phyloP scores from a whole-genome alignment of 64 coral and sea anemone species.

The Montipora foliosa region DNA sequence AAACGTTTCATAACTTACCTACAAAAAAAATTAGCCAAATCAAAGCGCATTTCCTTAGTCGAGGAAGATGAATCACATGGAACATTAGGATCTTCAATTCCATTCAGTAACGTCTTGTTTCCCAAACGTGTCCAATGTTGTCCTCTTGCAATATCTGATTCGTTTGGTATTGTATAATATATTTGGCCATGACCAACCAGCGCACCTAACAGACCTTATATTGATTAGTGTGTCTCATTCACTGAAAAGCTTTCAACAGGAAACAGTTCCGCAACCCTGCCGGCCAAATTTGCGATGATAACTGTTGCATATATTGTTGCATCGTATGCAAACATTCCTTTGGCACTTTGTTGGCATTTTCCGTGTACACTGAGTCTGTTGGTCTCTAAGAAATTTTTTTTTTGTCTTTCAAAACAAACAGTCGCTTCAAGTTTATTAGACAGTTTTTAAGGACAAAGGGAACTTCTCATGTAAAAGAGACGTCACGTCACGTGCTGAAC shows the following conservation, averaged over 20 bases:
- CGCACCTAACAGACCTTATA: neutral
- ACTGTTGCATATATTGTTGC: neutral
- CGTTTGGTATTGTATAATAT: neutral
- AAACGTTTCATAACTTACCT: neutral
- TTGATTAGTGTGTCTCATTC: neutral
- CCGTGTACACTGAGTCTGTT: neutral
- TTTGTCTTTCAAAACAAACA: neutral
- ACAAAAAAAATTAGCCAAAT: neutral
- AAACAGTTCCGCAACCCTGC: neutral
- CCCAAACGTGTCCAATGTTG: neutral
- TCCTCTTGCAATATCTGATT: neutral
- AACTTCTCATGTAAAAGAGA: neutral
- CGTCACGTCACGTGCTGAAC: neutral
- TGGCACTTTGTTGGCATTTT: conserved; percentile 43
- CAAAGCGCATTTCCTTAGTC: neutral
- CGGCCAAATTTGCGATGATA: neutral
- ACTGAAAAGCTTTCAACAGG: neutral
- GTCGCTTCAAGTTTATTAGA: neutral
- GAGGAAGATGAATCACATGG: neutral
- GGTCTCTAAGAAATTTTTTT: neutral
- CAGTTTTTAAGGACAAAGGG: neutral
- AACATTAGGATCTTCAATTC: neutral
- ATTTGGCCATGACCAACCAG: neutral
- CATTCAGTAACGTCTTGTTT: neutral
- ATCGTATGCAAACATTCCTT: conserved; percentile 24